phyloP scores from a whole-genome alignment of 2,888 invertebrate species.

The Parnassius glacialis region DNA sequence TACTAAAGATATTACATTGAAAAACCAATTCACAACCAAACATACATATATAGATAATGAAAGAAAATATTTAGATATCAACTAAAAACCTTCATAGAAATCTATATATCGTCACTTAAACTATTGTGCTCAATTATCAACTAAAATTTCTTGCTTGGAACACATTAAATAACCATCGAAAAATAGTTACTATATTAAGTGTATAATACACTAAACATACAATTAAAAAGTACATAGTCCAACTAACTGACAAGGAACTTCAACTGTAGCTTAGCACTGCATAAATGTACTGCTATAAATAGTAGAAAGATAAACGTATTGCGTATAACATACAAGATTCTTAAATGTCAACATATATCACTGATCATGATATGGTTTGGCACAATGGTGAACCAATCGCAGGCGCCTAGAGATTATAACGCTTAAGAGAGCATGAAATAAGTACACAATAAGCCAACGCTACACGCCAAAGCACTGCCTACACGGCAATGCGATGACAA shows the following conservation, averaged over 20 bases:
- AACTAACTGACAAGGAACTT: slow-evolving; percentile 66
- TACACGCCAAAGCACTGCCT: slow-evolving; percentile 1
- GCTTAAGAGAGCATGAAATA: slow-evolving; percentile 24
- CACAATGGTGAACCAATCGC: slow-evolving; percentile 39
- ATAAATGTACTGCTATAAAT: slow-evolving; percentile 38
- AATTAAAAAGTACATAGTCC: slow-evolving; percentile 45
- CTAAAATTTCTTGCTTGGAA: slow-evolving; percentile 61
- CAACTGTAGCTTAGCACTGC: slow-evolving; percentile 46
- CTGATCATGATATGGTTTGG: slow-evolving; percentile 73
- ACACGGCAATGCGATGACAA: not conserved
- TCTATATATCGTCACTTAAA: slow-evolving; percentile 60
- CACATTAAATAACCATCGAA: slow-evolving; percentile 72
- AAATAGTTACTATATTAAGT: slow-evolving; percentile 72
- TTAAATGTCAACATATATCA: slow-evolving; percentile 57
- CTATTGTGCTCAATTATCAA: slow-evolving; percentile 74
- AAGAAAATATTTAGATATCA: slow-evolving; percentile 27
- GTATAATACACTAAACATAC: slow-evolving; percentile 57
- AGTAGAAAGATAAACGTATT: slow-evolving; percentile 36
- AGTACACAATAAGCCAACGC: slow-evolving; percentile 21
- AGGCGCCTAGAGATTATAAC: slow-evolving; percentile 12
- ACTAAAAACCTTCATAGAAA: slow-evolving; percentile 56
- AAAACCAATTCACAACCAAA: slow-evolving; percentile 53
- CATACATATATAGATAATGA: slow-evolving; percentile 11
- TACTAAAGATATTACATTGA: slow-evolving; percentile 32
- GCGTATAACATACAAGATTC: slow-evolving; percentile 32